phyloP scores from a whole-genome alignment of 2,888 invertebrate genomes.

The Protophormia terraenovae region DNA sequence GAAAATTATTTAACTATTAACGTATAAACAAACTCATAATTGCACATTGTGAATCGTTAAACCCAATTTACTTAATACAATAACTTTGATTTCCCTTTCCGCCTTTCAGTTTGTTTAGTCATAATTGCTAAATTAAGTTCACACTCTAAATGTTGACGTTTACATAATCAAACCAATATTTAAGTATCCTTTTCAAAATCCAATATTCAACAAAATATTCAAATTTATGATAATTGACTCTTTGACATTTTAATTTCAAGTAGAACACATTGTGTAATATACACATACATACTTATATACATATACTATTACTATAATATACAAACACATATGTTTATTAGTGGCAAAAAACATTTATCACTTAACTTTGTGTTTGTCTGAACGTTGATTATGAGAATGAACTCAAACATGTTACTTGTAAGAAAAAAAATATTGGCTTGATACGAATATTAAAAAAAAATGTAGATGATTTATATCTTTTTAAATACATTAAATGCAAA shows the following conservation, averaged over 20 bases:
- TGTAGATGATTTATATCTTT: conserved; percentile 18
- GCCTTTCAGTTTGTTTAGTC: background rate
- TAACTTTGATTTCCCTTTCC: background rate
- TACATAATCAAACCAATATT: conserved; percentile 33
- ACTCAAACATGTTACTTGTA: background rate
- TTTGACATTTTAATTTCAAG: conserved; percentile 55
- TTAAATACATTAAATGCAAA: conserved; percentile 59
- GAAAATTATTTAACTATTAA: too few species aligned
- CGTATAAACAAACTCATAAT: too few species aligned
- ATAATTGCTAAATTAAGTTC: conserved; percentile 31
- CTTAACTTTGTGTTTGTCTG: background rate
- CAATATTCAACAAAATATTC: conserved; percentile 52
- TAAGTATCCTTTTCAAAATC: conserved; percentile 25
- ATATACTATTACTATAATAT: background rate
- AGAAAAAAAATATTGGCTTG: background rate
- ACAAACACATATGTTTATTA: conserved; percentile 38
- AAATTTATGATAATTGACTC: conserved; percentile 65
- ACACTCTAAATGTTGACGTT: conserved; percentile 39
- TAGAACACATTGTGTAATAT: too few species aligned
- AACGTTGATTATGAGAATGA: background rate
- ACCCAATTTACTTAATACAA: background rate
- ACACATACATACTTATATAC: background rate
- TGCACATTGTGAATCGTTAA: background rate
- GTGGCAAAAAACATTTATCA: conserved; percentile 11
- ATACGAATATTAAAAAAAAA: background rate